These are phyloP conservation scores for Cheumatopsyche charites DNA, from an alignment of 1,140 invertebrate genomes.

Conservation along the genomic window DNA sequence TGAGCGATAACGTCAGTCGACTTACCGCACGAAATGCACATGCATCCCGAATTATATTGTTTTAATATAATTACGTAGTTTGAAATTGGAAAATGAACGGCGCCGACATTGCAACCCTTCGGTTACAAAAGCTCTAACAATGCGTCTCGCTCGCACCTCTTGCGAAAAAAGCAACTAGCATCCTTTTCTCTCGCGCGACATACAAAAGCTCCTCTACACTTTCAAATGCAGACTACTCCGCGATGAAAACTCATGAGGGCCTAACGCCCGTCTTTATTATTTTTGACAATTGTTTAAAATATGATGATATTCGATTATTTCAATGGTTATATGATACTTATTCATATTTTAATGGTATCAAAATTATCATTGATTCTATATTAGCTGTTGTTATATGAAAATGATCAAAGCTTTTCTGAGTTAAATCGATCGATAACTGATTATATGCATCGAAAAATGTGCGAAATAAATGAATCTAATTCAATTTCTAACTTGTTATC, in stretches of 20 bases:
- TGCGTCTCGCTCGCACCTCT: conserved; percentile 43
- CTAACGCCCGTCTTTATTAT: neutral
- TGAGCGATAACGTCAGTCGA: no score
- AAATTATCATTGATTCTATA: no score
- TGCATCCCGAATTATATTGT: neutral
- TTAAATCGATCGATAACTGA: no score
- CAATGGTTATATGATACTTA: neutral
- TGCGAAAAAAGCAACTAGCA: conserved; percentile 43
- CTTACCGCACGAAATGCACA: neutral
- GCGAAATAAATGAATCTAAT: no score
- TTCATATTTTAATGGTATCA: neutral
- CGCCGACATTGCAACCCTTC: conserved; percentile 11
- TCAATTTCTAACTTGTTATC: no score
- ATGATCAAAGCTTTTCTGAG: no score
- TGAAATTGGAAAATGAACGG: conserved; percentile 10
- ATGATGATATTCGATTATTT: neutral
- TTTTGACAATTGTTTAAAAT: neutral
- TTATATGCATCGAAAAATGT: no score
- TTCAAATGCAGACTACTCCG: conserved; percentile 29
- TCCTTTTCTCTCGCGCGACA: conserved; percentile 34
- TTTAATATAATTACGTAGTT: conserved; percentile 7
- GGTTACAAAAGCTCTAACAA: neutral
- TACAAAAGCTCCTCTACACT: conserved; percentile 40
- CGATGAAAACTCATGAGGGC: conserved; percentile 31
- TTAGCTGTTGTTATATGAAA: no score